Evolutionary conservation across 2,113 vertebrate species (phyloP), one percentile per base, ranked within the genome.

Genomic region (Oncorhynchus keta): DNA sequence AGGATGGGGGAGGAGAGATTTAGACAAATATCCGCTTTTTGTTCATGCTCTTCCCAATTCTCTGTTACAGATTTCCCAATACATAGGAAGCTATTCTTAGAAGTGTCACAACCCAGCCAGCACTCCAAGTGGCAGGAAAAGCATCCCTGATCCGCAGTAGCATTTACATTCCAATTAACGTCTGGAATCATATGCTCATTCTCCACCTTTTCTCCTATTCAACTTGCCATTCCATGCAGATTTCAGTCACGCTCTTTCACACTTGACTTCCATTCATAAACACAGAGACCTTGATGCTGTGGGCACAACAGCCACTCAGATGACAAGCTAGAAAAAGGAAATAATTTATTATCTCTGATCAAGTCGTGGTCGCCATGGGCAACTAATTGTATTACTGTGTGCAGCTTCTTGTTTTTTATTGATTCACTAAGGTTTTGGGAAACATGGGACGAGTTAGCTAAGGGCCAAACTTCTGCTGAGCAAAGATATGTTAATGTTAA

Each of bases 191-290:
- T 55, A 18, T 14, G 0, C 14, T 14, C 16, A 55, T 55, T 55
- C 51, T 5, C 9, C 7, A 14, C 32, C 67, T 26, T 76, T 12
- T 72, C 32, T 72, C 30, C 5, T 73, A 65, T 61, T 35, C 64
- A 77, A 55, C 70, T 81, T 76, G 55, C 48, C 71, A 55, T 30
- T 70, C 64, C 70, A 48, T 3, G 5, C 73, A 72, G 74, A 82
- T 81, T 77, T 66, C 61, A 73, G 64, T 62, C 76, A 83, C 84
- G 35, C 61, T 69, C 59, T 68, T 85, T 74, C 77, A 64, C 59
- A 55, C 51, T 45, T 45, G 39, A 45, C 9, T 14, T 55, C 51
- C 16, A 18, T 55, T 18, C 5, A 55, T 55, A 13, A 55, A 55
- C 75, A 79, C 68, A 62, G 74, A 73, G 70, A 71, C 72, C 76